These are phyloP conservation scores for Notodromas monacha DNA, from an alignment of 2,888 invertebrate genomes.

Conservation along the genomic window DNA sequence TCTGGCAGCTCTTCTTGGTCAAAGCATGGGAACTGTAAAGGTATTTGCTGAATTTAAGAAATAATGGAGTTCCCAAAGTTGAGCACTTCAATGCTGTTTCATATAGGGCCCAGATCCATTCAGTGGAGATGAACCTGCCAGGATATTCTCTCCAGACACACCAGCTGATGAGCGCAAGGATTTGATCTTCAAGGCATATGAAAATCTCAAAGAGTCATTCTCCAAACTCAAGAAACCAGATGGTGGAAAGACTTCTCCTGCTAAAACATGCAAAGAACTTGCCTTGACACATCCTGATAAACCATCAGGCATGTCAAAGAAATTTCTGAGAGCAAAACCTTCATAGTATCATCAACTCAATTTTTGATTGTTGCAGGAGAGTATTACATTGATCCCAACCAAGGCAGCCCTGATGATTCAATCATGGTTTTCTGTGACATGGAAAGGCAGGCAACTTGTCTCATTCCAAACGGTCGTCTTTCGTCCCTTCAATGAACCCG, in stretches of 20 bases:
- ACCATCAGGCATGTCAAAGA: too few species aligned
- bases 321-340: too few species aligned
- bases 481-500: too few species aligned
- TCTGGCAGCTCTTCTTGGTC: conserved; percentile 31
- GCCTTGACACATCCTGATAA: conserved; percentile 40
- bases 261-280: conserved; percentile 53
- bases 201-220: conserved; percentile 37
- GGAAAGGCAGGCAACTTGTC: conserved; percentile 37
- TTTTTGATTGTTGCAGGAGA: conserved; percentile 31
- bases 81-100: not conserved
- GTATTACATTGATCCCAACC: conserved; percentile 73
- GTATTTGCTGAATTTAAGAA: too few species aligned
- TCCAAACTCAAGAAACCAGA: conserved; percentile 42
- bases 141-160: conserved; percentile 36
- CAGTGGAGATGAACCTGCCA: conserved; percentile 29
- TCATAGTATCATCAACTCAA: too few species aligned
- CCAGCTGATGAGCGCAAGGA: conserved; percentile 34
- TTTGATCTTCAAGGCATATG: conserved; percentile 40
- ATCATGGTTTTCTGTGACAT: conserved; percentile 54
- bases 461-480: too few species aligned
- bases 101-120: conserved; percentile 36
- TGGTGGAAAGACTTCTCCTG: conserved; percentile 46
- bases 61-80: not conserved
- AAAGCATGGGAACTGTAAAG: too few species aligned
- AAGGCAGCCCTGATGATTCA: conserved; percentile 44